Percentiles rank a stretch among this genome's conserved stretches.
These are phyloP conservation scores for Pemphredon lugubris DNA, from an alignment of 2,888 invertebrate genomes.

Conservation along the genomic window DNA sequence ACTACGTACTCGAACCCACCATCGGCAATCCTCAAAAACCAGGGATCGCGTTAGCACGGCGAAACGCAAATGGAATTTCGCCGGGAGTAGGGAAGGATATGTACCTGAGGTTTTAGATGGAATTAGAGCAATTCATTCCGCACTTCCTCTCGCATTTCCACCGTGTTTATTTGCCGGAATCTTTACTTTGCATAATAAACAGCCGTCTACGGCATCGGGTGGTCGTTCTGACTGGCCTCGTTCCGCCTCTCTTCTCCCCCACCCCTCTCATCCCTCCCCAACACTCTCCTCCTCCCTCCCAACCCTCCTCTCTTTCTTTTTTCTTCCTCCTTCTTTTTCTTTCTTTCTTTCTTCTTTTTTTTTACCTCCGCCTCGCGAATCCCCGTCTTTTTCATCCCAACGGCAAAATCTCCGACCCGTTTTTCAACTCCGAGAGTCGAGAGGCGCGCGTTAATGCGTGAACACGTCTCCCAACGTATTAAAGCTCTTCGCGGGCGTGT, in stretches of 20 bases:
- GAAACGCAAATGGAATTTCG: no score
- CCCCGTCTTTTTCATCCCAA: conserved; percentile 6
- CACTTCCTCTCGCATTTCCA: conserved; percentile 38
- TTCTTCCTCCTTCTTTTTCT: conserved; percentile 3
- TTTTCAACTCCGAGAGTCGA: conserved; percentile 4
- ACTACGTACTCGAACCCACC: no score
- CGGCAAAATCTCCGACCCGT: conserved; percentile 33
- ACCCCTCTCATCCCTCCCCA: not conserved
- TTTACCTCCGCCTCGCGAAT: no score
- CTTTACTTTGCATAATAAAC: conserved; percentile 51
- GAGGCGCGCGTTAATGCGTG: conserved; percentile 48
- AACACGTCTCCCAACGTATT: conserved; percentile 43
- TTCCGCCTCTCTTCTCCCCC: not conserved
- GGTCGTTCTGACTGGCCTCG: conserved; percentile 20
- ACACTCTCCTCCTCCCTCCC: no score
- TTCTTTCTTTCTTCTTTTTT: no score
- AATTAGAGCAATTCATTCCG: conserved; percentile 46
- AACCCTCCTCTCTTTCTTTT: not conserved
- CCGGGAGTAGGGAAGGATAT: no score
- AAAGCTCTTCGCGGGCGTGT: conserved; percentile 21
- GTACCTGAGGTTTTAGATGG: conserved; percentile 32
- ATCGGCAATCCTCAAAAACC: no score
- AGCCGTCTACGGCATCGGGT: conserved; percentile 22
- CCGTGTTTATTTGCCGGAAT: conserved; percentile 44
- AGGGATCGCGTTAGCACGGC: not conserved